A percentile compares a stretch with the other conserved stretches of the same genome.
phyloP scores from a whole-genome alignment of 2,888 invertebrate genomes.

The Rhingia campestris region DNA sequence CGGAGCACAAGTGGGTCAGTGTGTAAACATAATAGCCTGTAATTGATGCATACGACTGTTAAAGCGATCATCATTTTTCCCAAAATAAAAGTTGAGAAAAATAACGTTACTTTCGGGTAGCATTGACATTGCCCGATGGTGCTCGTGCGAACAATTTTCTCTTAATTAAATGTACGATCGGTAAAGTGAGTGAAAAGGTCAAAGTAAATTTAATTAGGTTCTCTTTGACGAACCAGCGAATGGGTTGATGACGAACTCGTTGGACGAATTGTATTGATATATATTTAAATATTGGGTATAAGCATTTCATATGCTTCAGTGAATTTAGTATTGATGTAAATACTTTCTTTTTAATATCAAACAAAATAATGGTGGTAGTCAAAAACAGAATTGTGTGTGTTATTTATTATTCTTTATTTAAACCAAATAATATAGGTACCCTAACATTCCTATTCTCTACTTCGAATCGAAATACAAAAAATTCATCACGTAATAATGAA shows the following conservation, averaged over 20 bases:
- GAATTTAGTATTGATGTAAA: too few species aligned
- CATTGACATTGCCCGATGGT: slow-evolving; percentile 3
- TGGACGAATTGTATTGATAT: not conserved
- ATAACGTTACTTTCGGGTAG: not conserved
- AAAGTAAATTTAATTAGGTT: slow-evolving; percentile 58
- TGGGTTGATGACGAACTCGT: slow-evolving; percentile 5
- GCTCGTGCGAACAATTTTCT: not conserved
- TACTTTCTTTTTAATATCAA: too few species aligned
- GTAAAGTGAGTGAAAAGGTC: slow-evolving; percentile 45
- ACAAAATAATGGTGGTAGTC: too few species aligned
- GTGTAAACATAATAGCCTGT: not conserved
- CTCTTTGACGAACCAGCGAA: slow-evolving; percentile 27
- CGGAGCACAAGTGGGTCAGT: slow-evolving; percentile 3
- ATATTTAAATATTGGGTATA: not conserved
- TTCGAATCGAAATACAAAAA: too few species aligned
- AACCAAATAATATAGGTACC: too few species aligned
- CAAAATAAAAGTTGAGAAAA: not conserved
- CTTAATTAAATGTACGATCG: slow-evolving; percentile 43
- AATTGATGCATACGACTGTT: not conserved
- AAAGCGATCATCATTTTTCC: not conserved
- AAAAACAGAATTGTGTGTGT: too few species aligned
- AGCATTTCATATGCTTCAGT: not conserved
- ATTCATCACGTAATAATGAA: too few species aligned
- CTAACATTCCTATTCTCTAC: too few species aligned
- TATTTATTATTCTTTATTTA: too few species aligned